A percentile compares a stretch with the other conserved stretches of the same genome.
Evolutionary conservation across 2,113 vertebrate genomes (phyloP).

Genomic region (Pionites leucogaster): DNA sequence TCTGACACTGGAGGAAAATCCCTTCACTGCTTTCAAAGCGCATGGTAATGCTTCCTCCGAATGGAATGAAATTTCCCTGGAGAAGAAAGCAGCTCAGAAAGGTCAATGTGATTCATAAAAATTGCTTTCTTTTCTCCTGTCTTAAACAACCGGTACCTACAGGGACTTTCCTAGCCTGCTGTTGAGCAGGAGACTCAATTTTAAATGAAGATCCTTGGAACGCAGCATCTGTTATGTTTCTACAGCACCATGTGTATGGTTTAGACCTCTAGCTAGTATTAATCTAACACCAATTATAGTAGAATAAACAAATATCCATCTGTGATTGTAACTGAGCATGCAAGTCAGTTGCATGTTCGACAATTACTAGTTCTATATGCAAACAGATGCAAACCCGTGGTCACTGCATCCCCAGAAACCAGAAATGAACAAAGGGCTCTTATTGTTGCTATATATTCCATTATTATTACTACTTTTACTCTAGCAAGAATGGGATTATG

Average conservation of each 20-base stretch:
- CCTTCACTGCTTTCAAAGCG: neutral
- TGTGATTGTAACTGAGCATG: neutral
- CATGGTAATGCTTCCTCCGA: neutral
- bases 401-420: neutral
- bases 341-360: neutral
- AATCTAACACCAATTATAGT: neutral
- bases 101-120: conserved; percentile 27
- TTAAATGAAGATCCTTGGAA: neutral
- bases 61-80: conserved; percentile 19
- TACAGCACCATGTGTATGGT: neutral
- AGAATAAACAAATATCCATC: neutral
- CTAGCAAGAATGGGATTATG: neutral
- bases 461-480: neutral
- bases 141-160: neutral
- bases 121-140: neutral
- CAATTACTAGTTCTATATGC: neutral
- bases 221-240: neutral
- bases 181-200: neutral
- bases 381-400: neutral
- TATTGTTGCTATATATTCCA: neutral
- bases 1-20: neutral
- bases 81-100: neutral
- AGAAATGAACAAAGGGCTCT: neutral
- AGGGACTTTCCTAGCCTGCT: neutral
- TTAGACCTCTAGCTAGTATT: neutral